Conservation (phyloP, 2,113 vertebrate species). For the Riparia riparia region DNA sequence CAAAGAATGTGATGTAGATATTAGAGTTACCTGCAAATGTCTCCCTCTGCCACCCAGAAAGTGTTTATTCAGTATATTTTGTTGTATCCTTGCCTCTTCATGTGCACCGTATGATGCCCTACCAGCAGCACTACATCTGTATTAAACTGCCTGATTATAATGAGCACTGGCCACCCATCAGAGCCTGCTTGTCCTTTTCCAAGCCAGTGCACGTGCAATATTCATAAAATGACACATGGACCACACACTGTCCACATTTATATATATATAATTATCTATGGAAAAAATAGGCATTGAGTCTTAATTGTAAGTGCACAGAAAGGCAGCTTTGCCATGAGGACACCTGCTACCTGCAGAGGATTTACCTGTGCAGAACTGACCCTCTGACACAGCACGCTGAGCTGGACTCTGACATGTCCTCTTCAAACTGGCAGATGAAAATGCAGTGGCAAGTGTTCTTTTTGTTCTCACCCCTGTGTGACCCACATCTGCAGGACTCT, state of each 20-base stretch:
- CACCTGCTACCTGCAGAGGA: background rate
- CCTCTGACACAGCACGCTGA: accelerated
- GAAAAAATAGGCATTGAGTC: background rate
- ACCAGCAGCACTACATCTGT: background rate
- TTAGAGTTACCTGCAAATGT: background rate
- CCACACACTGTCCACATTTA: background rate
- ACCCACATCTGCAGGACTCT: accelerated
- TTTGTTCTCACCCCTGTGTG: background rate
- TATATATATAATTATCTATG: background rate
- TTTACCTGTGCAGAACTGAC: background rate
- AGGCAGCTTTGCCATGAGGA: background rate
- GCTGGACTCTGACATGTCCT: background rate
- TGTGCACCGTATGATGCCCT: background rate
- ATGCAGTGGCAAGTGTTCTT: background rate
- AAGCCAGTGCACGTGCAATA: background rate
- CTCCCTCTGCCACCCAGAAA: background rate
- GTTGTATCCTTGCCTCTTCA: background rate
- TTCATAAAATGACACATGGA: background rate
- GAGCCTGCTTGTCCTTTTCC: background rate
- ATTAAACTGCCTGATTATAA: background rate
- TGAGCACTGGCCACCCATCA: background rate
- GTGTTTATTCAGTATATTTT: background rate
- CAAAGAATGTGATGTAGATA: background rate
- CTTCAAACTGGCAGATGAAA: background rate
- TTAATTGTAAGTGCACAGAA: background rate